Evolutionary conservation across 2,113 vertebrate species (phyloP).

Genomic region (Eleginops maclovinus): DNA sequence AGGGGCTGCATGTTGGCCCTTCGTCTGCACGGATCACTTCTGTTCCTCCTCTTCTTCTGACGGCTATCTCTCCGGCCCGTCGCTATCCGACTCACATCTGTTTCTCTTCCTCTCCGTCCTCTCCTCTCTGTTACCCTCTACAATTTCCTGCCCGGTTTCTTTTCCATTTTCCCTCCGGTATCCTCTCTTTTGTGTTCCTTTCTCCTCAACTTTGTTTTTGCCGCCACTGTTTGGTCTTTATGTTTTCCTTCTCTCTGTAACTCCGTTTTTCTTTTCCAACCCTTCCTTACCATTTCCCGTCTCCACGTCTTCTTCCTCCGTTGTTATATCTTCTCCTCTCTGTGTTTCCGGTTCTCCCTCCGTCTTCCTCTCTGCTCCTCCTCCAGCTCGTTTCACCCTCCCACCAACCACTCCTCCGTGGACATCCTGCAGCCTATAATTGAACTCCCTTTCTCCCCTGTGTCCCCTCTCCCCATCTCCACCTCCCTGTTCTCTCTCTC

Average conservation of each 20-base stretch:
- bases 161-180: too few species aligned
- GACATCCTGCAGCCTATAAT: constrained; percentile 63
- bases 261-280: background rate
- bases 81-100: constrained; percentile 41
- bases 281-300: too few species aligned
- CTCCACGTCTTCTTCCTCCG: too few species aligned
- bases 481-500: constrained; percentile 24
- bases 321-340: constrained; percentile 46
- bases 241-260: too few species aligned
- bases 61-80: constrained; percentile 1
- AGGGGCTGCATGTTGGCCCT: too few species aligned
- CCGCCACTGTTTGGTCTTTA: too few species aligned
- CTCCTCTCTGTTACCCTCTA: constrained; percentile 27
- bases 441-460: constrained; percentile 61
- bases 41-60: too few species aligned
- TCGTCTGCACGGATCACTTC: background rate
- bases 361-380: constrained; percentile 8
- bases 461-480: constrained; percentile 17
- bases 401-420: constrained; percentile 43
- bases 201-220: too few species aligned
- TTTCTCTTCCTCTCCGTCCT: constrained; percentile 42
- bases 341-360: too few species aligned
- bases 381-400: constrained; percentile 31
- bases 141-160: too few species aligned
- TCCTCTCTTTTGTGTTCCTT: too few species aligned